These are phyloP conservation scores for Gorsachius goisagi DNA, from an alignment of 2,113 vertebrate species.

Conservation along the genomic window DNA sequence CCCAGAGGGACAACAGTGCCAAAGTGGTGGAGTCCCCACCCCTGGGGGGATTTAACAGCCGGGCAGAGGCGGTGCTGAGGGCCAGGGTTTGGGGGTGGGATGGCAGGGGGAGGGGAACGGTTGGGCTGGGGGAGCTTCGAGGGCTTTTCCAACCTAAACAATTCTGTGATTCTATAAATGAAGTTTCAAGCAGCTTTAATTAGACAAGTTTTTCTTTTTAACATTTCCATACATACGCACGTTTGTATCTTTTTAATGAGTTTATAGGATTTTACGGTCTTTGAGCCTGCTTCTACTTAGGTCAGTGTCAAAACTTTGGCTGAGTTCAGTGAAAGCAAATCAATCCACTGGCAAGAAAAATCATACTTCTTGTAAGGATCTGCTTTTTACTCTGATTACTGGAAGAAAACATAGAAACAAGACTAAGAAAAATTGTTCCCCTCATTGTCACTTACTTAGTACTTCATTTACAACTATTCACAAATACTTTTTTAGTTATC, in stretches of 20 bases:
- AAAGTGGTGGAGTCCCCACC: too few species aligned
- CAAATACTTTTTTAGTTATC: rapidly evolving
- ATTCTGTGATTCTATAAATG: too few species aligned
- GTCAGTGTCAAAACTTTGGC: background rate
- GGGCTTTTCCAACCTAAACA: too few species aligned
- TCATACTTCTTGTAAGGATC: background rate
- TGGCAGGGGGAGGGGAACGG: too few species aligned
- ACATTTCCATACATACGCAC: background rate
- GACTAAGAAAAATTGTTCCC: background rate
- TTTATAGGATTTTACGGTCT: background rate
- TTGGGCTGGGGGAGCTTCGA: too few species aligned
- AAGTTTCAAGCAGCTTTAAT: background rate
- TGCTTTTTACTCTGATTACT: background rate
- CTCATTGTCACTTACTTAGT: background rate
- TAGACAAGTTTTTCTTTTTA: background rate
- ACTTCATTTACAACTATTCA: background rate
- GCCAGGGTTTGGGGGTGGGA: too few species aligned
- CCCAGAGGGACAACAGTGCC: too few species aligned
- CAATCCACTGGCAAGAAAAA: background rate
- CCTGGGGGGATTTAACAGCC: too few species aligned
- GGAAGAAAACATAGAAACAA: background rate
- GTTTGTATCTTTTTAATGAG: conserved; percentile 38
- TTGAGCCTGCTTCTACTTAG: background rate
- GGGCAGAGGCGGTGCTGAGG: too few species aligned
- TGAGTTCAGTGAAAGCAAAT: background rate